Base-by-base conservation (phyloP, 64 coral and sea anemone genomes). In the Catalaphyllia jardinei region DNA sequence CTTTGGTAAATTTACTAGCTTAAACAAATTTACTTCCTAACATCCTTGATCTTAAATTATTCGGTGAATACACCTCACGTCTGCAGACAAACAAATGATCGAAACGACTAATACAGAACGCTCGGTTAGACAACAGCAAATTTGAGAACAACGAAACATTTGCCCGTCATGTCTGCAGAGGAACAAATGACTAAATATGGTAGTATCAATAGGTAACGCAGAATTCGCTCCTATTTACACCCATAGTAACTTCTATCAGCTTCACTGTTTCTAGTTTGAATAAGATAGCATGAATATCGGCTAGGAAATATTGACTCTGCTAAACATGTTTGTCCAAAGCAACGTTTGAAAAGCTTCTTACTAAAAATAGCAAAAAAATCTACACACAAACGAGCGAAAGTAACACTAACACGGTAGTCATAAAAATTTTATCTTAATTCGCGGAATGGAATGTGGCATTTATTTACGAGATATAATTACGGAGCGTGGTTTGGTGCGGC, bases 121-220 rank as follows among this genome's bases (percentile, higher is more conserved):
- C 62, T 63, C 35, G 42, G 24, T 71, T 51, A 39, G 38, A 27
- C 20, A 85, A 85, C 81, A 85, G 81, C 63, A 17, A 85, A 85
- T 24, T 50, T 20, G 17, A 71, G 35, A 24, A 15, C 19, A 24
- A 13, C 22, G 0, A 28, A 10, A 22, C 39, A 71, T 1, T 85
- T 85, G 50, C 20, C 14, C 28, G 12, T 28, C 29, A 69, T 39
- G 77, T 60, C 29, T 80, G 79, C 2, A 85, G 30, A 38, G 31
- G 4, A 31, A 46, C 31, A 38, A 74, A 91, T 91, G 79, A 57
- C 89, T 91, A 91, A 83, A 91, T 91, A 91, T 91, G 89, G 89
- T 75, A 91, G 71, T 91, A 42, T 18, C 22, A 24, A 60, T 75
- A 57, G 10, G 79, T 74, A 84, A 85, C 81, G 81, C 81, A n/a